These are phyloP conservation scores for Oreotrochilus melanogaster DNA, from an alignment of 2,113 vertebrate species.

Conservation along the genomic window DNA sequence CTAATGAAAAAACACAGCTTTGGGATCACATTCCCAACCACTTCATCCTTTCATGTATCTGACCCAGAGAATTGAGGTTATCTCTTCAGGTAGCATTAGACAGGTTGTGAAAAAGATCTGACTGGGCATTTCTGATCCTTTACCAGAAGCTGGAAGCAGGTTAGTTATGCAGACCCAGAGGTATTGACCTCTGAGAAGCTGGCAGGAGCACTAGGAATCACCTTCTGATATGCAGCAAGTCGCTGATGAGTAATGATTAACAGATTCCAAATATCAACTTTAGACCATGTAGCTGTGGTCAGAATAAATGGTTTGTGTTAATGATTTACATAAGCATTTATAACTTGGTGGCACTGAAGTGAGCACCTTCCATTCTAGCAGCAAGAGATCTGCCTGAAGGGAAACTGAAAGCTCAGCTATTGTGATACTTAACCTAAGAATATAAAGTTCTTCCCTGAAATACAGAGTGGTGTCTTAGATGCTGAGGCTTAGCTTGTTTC, in stretches of 20 bases:
- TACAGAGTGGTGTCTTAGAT: not conserved
- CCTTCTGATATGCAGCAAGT: slow-evolving; percentile 44
- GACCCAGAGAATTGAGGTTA: not conserved
- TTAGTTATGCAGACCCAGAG: slow-evolving; percentile 50
- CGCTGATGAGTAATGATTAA: slow-evolving; percentile 75
- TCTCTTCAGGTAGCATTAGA: not conserved
- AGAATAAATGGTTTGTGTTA: slow-evolving; percentile 59
- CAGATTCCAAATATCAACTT: slow-evolving; percentile 63
- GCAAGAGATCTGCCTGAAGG: not conserved
- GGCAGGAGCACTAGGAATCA: not conserved
- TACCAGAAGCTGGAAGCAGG: slow-evolving; percentile 47
- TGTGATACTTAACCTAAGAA: not conserved
- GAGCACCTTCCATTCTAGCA: not conserved
- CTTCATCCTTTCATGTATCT: not conserved
- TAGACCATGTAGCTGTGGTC: slow-evolving; percentile 40
- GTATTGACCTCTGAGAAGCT: slow-evolving; percentile 47
- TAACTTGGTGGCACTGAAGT: not conserved
- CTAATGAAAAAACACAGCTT: not conserved
- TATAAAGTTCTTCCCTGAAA: not conserved
- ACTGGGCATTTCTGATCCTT: slow-evolving; percentile 62
- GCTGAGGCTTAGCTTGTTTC: not conserved
- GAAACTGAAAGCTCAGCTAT: slow-evolving; percentile 25
- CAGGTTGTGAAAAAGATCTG: not conserved
- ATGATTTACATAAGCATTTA: slow-evolving; percentile 62
- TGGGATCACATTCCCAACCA: not conserved